phyloP scores from a whole-genome alignment of 2,797 vertebrate genomes.

The Sebastes glaucus region DNA sequence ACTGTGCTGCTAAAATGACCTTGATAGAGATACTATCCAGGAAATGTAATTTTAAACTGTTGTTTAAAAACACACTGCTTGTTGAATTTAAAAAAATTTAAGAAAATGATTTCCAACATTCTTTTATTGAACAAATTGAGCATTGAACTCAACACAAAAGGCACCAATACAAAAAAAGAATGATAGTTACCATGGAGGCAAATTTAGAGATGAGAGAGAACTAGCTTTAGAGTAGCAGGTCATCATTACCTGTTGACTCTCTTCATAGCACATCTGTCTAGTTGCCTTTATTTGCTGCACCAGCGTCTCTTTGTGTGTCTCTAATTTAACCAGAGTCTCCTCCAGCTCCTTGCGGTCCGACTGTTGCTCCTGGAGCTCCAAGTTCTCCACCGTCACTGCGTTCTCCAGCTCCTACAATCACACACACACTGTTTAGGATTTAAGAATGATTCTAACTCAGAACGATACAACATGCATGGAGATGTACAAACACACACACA shows the following conservation, averaged over 20 bases:
- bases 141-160: background rate
- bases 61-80: background rate
- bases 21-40: background rate
- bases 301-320: conserved; percentile 87
- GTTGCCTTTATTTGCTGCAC: conserved; percentile 87
- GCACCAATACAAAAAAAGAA: background rate
- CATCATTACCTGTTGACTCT: conserved; percentile 86
- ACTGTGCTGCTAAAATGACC: background rate
- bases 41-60: background rate
- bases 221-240: background rate
- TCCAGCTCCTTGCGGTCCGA: conserved; percentile 90
- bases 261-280: conserved; percentile 87
- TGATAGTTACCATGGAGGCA: background rate
- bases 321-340: conserved; percentile 88
- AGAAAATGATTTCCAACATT: background rate
- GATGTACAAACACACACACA: background rate
- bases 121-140: background rate
- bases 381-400: conserved; percentile 87
- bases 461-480: background rate
- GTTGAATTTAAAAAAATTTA: background rate
- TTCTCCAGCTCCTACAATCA: conserved; percentile 89
- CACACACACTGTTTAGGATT: background rate
- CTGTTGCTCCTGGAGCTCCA: conserved; percentile 90
- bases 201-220: too few relatives aligned
- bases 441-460: background rate